A percentile compares a stretch with the other conserved stretches of the same genome.
phyloP scores from a whole-genome alignment of 2,113 vertebrate genomes.

The Megaceryle torquata region DNA sequence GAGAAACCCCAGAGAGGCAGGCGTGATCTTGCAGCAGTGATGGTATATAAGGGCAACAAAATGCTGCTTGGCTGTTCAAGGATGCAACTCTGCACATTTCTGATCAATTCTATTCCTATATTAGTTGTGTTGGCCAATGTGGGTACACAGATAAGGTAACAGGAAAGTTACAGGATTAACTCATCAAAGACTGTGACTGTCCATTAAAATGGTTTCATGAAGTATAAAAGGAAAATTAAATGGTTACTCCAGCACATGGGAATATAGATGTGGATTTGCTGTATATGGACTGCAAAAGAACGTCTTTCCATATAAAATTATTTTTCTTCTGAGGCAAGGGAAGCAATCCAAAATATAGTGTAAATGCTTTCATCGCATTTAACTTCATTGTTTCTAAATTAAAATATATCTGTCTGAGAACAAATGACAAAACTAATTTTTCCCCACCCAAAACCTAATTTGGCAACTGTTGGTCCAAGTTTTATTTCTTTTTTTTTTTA shows the following conservation, averaged over 20 bases:
- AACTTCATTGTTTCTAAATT: background rate
- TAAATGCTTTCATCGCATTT: background rate
- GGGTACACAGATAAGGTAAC: background rate
- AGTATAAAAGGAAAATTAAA: background rate
- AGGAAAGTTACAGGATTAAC: background rate
- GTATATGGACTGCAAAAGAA: background rate
- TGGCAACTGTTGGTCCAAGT: background rate
- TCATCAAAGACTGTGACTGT: background rate
- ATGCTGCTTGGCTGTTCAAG: background rate
- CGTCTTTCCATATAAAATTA: background rate
- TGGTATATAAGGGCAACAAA: background rate
- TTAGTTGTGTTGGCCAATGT: background rate
- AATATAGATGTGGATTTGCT: background rate
- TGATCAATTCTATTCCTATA: background rate
- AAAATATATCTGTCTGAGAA: background rate
- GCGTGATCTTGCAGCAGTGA: background rate
- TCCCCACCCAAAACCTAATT: background rate
- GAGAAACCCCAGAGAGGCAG: background rate
- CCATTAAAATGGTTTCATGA: background rate
- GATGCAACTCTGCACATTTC: background rate
- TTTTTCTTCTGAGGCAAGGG: background rate
- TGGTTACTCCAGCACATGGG: background rate
- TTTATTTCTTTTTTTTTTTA: background rate
- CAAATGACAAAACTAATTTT: background rate
- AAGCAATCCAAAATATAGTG: background rate